Evolutionary conservation across 2,888 invertebrate species (phyloP), one percentile per base, ranked within the genome.

Genomic region (Crematogaster levior): DNA sequence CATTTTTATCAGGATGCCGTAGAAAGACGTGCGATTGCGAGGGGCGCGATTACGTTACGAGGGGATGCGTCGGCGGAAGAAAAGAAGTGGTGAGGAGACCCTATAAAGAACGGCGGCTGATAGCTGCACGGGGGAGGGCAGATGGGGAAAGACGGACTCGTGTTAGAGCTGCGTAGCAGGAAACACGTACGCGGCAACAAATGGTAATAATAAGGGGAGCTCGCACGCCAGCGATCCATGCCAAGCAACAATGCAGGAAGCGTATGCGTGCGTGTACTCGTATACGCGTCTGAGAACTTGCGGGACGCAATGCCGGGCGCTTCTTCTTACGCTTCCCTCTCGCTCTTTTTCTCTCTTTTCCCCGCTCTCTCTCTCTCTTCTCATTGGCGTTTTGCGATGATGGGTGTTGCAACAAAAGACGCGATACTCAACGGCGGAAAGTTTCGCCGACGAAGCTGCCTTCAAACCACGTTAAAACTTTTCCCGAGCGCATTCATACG

Each of bases 161-260:
- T 66, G 83, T 85, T 87, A 79, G 77, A 79, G 84, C 86, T 84
- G 86, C 88, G 85, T 87, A 88, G 91, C 90, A 91, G 92, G 91
- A 91, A 91, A 91, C 89, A 89, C 91, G 89, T 91, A 89, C 88
- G 88, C 86, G 86, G 87, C 89, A 91, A 90, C 90, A 90, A 91
- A 91, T 90, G 89, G 89, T 91, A 90, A 92, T 90, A 91, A 92
- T 91, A 90, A 91, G 90, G 88, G 90, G 87, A 87, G 85, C 88
- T 90, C 86, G 86, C 90, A 88, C 84, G 88, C 81, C 86, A 83
- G 87, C 88, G 89, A 91, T 89, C 89, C 89, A 89, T 88, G 86
- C 89, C 83, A 85, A 88, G 87, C 87, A 88, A 89, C 91, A 88
- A 90, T 89, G 87, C 90, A 84, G 86, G 89, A 89, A 89, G 77